Percentiles rank a stretch among this genome's conserved stretches.
Evolutionary conservation across 1,140 invertebrate genomes (phyloP).

Genomic region (Diorhabda elongata): DNA sequence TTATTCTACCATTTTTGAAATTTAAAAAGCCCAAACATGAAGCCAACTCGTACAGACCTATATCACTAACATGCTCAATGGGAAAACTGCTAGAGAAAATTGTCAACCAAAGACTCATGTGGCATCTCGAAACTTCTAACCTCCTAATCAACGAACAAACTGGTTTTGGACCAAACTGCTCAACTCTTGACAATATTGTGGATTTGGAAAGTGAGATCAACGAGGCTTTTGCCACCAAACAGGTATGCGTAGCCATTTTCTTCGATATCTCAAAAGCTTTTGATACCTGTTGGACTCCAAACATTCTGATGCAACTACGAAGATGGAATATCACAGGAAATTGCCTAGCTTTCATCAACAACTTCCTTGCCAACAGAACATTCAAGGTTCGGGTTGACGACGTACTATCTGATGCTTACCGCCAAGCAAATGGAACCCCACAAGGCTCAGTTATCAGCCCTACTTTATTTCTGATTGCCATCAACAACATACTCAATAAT

Average conservation of each 20-base stretch:
- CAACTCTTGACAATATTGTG: slow-evolving; percentile 11
- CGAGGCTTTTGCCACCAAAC: slow-evolving; percentile 15
- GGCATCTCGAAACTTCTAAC: slow-evolving; percentile 17
- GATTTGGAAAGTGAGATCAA: slow-evolving; percentile 10
- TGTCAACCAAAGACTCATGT: slow-evolving; percentile 15
- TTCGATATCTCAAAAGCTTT: slow-evolving; percentile 20
- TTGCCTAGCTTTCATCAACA: no score
- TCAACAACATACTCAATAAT: no score
- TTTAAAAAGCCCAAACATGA: slow-evolving; percentile 6
- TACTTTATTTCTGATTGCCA: no score
- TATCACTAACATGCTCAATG: slow-evolving; percentile 18
- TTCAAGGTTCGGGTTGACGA: no score
- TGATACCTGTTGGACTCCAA: background rate
- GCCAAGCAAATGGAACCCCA: no score
- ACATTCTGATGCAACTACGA: no score
- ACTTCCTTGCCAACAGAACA: no score
- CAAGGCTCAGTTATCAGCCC: no score
- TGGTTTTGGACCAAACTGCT: slow-evolving; percentile 9
- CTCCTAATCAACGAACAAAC: slow-evolving; percentile 6
- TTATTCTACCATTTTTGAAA: slow-evolving; percentile 19
- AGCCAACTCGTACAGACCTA: slow-evolving; percentile 16
- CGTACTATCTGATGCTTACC: no score
- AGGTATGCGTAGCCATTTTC: slow-evolving; percentile 9
- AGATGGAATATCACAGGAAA: no score
- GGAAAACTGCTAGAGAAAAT: slow-evolving; percentile 23